Percentiles rank a stretch among this genome's conserved stretches.
Conservation (phyloP, 2,888 invertebrate genomes). For the Geophilus truncorum region DNA sequence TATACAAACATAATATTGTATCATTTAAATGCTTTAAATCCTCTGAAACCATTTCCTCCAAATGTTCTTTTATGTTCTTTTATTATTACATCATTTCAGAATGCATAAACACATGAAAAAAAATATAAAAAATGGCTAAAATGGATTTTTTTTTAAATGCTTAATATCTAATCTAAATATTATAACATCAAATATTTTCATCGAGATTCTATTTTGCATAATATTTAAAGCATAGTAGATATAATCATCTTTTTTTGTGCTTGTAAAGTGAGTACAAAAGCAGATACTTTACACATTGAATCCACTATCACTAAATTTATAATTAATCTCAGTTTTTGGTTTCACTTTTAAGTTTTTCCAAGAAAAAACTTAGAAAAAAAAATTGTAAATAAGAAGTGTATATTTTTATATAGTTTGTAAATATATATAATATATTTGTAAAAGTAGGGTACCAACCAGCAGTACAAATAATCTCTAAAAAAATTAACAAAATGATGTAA, state of each 20-base stretch:
- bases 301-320: neutral
- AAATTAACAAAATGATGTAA: neutral
- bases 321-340: constrained; percentile 13
- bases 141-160: no score
- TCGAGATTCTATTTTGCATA: neutral
- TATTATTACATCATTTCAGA: neutral
- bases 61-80: no score
- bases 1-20: no score
- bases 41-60: no score
- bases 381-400: neutral
- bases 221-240: neutral
- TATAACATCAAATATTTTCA: neutral
- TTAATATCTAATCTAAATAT: no score
- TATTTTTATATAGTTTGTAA: neutral
- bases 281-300: neutral
- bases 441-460: constrained; percentile 19
- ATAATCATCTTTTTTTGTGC: neutral
- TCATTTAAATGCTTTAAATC: no score
- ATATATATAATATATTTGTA: neutral
- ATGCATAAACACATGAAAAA: no score
- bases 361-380: neutral
- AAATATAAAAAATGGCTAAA: no score
- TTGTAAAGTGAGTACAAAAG: constrained; percentile 3
- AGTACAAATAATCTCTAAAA: neutral
- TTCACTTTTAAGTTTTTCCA: neutral